A percentile compares a stretch with the other conserved stretches of the same genome.
Conservation (phyloP, 2,888 invertebrate genomes). For the Cremastobaeus sp. region DNA sequence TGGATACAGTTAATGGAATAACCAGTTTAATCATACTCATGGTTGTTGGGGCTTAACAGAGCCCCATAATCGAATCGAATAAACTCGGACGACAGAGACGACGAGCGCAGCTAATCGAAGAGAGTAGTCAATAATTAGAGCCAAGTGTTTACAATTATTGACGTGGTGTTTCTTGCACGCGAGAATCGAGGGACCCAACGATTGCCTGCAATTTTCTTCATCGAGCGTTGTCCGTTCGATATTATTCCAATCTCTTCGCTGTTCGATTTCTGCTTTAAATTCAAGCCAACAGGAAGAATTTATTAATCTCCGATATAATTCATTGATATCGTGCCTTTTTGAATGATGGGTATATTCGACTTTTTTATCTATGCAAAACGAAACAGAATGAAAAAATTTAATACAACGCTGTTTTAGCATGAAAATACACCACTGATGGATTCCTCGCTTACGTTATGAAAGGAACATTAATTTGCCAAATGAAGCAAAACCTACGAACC, state of each 20-base stretch:
- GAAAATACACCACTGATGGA: no score
- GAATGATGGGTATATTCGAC: no score
- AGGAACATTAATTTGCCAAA: no score
- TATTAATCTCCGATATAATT: slow-evolving; percentile 11
- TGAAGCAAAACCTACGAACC: no score
- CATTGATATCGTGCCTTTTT: slow-evolving; percentile 5
- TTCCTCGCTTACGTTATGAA: no score
- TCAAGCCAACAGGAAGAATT: slow-evolving; percentile 13
- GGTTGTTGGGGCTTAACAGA: no score
- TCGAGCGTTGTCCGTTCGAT: slow-evolving; percentile 13
- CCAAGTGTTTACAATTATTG: slow-evolving; percentile 26
- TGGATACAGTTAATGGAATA: slow-evolving; percentile 6
- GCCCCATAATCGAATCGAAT: slow-evolving; percentile 10
- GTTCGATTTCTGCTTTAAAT: slow-evolving; percentile 8
- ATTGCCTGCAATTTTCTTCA: slow-evolving; percentile 31
- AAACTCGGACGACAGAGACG: neutral
- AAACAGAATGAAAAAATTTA: no score
- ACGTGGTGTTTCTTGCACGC: slow-evolving; percentile 5
- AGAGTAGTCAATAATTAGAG: slow-evolving; percentile 15
- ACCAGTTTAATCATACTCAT: neutral
- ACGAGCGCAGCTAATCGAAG: slow-evolving; percentile 10
- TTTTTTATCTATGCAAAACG: no score
- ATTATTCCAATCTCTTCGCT: slow-evolving; percentile 18
- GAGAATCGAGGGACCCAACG: slow-evolving; percentile 21
- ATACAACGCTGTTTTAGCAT: no score